Evolutionary conservation across 2,888 invertebrate genomes (phyloP).

Genomic region (Oegoconia quadripuncta): DNA sequence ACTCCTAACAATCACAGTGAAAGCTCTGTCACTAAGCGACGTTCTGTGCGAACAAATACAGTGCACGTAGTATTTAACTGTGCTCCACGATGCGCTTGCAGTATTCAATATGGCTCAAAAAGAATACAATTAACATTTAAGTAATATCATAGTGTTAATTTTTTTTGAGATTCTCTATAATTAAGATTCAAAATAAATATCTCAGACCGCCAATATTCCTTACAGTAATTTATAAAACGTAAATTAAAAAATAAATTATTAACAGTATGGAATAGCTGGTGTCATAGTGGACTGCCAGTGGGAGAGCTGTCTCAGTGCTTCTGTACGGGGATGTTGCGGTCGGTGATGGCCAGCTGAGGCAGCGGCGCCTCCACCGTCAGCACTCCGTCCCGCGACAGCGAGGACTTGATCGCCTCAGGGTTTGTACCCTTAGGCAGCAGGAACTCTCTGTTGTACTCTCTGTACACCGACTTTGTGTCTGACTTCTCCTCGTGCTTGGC

Average conservation of each 20-base stretch:
- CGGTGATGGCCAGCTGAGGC: conserved; percentile 90
- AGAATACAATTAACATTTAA: conserved; percentile 49
- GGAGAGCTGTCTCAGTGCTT: conserved; percentile 63
- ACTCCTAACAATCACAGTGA: conserved; percentile 54
- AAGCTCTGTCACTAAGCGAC: conserved; percentile 57
- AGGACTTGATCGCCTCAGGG: conserved; percentile 97
- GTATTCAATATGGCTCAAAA: conserved; percentile 38
- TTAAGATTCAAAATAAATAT: conserved; percentile 69
- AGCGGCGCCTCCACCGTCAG: conserved; percentile 98
- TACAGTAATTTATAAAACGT: conserved; percentile 62
- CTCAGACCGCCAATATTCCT: conserved; percentile 60
- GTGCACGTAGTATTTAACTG: conserved; percentile 42
- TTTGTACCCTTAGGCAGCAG: conserved; percentile 97
- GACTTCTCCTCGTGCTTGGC: conserved; percentile 99
- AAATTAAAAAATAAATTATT: conserved; percentile 77
- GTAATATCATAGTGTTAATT: conserved; percentile 43
- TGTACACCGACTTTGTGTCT: conserved; percentile 96
- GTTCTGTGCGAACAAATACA: conserved; percentile 41
- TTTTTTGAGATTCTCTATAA: conserved; percentile 68
- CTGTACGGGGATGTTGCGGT: conserved; percentile 91
- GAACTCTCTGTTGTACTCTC: conserved; percentile 99
- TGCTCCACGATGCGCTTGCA: conserved; percentile 42
- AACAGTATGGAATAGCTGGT: conserved; percentile 76
- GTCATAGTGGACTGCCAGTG: conserved; percentile 40
- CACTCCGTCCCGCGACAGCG: conserved; percentile 97